Evolutionary conservation across 2,113 vertebrate genomes (phyloP), one percentile per base, ranked within the genome.

Genomic region (Dolichotis patagonum): DNA sequence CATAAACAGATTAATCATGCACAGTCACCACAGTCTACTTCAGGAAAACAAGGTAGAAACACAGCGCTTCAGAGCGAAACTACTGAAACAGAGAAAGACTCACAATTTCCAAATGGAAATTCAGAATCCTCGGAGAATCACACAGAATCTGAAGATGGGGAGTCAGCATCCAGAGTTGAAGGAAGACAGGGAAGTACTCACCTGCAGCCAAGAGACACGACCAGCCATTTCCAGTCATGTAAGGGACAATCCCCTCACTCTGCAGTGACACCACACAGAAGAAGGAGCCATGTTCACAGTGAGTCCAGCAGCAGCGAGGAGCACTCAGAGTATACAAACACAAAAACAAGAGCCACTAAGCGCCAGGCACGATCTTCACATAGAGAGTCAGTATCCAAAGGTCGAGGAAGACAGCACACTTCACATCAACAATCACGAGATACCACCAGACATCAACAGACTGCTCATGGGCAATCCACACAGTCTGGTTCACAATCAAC

Each of bases 381-480:
- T n/a, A n/a, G n/a, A n/a, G n/a, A n/a, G 9, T 32, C 28, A 0
- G 22, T 3, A 49, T 32, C 24, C 12, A 32, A 20, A 8, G 0
- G 0, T 2, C 13, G 1, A 19, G 5, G 24, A 3, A 52, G 60
- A 38, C 46, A 56, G 0, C 10, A 9, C 38, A 30, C 52, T 10
- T 35, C 71, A 46, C 46, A 71, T 3, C 7, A 43, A 3, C 85
- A 89, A 5, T 43, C 56, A 5, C 58, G 0, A 13, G 88, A 88
- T 2, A 58, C 24, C 0, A 4, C 24, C 1, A 32, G 19, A 32
- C 63, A 62, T 0, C 0, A 1, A 0, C 14, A n/a, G 0, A 2
- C 46, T 46, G 46, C 7, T 46, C 46, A 46, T 7, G 46, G 49
- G 0, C 38, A 83, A 1, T 6, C 71, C 2, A 1, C 24, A 38